Evolutionary conservation across 1,140 invertebrate species (phyloP), one percentile per base, ranked within the genome.

Genomic region (Hylaeus volcanicus): DNA sequence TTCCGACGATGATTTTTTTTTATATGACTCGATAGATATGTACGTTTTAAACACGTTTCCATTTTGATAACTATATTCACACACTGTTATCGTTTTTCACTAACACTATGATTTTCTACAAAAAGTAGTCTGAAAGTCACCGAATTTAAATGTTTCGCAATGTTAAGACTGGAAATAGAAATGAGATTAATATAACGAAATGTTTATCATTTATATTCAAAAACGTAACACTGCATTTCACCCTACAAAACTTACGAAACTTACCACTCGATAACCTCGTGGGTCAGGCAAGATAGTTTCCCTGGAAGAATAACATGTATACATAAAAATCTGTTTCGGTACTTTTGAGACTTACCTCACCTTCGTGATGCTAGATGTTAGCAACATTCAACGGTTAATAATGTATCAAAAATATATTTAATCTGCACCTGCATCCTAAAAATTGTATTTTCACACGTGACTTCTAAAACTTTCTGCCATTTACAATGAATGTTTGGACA

Each of bases 111-210:
- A 65, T 73, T 71, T 45, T 86, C 76, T 81, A 63, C 55, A 43
- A 64, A 5, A 68, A 86, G 82, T 77, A 84, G 26, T 80, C 68
- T 85, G 87, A 74, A 48, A 74, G 71, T 15, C 65, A 71, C 74
- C 66, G 70, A 83, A 12, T 51, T 53, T 68, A 83, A 86, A 75
- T 84, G 79, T 88, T 91, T 91, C 88, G 79, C 89, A 88, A 88
- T 87, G 83, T 88, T 87, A 89, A 88, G 81, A 87, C 74, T 88
- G 51, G 9, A 51, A 51, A 51, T 90, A 90, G 84, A 90, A 75
- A 77, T 90, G 84, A 88, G 84, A 87, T 85, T 81, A 86, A 86
- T 51, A 51, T 51, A 9, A 51, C 9, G 51, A 8, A 51, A 51
- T 51, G 39, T 65, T 77, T 56, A 79, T 77, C 63, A 63, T 61